A percentile compares a stretch with the other conserved stretches of the same genome.
Conservation (phyloP, 2,797 vertebrate species). For the Smutsia gigantea region DNA sequence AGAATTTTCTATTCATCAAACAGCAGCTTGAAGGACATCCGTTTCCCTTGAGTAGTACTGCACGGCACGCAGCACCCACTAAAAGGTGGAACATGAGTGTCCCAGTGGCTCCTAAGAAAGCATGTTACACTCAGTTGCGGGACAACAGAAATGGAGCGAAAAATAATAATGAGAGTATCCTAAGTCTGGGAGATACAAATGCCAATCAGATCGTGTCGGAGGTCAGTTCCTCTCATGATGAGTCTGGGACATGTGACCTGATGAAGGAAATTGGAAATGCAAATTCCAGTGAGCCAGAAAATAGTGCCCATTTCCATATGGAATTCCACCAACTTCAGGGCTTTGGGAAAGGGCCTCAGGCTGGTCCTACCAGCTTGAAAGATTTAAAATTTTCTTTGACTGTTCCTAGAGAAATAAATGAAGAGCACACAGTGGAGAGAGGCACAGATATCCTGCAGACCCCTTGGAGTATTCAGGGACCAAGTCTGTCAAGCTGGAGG, state of each 20-base stretch:
- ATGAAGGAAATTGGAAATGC: constrained; percentile 83
- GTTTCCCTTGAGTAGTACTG: constrained; percentile 38
- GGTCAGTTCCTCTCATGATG: constrained; percentile 59
- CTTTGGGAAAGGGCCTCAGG: constrained; percentile 88
- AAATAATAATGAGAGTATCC: constrained; percentile 91
- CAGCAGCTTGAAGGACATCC: constrained; percentile 23
- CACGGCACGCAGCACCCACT: constrained; percentile 20
- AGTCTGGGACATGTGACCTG: constrained; percentile 64
- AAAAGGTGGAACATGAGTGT: constrained; percentile 85
- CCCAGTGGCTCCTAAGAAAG: constrained; percentile 83
- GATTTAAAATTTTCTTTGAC: constrained; percentile 84
- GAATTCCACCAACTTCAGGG: constrained; percentile 88
- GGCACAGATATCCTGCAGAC: constrained; percentile 74
- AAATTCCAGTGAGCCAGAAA: constrained; percentile 81
- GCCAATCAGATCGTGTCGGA: constrained; percentile 92
- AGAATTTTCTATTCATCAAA: constrained; percentile 34
- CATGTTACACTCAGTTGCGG: constrained; percentile 84
- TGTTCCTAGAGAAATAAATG: constrained; percentile 85
- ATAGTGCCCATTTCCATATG: constrained; percentile 67
- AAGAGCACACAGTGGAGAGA: constrained; percentile 87
- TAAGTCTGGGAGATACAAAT: constrained; percentile 90
- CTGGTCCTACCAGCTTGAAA: constrained; percentile 83
- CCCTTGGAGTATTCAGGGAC: constrained; percentile 77
- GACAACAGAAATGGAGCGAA: constrained; percentile 87
- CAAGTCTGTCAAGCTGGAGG: constrained; percentile 82